These are phyloP conservation scores for Drosophila phalerata DNA, from an alignment of 2,888 invertebrate species.

Conservation along the genomic window DNA sequence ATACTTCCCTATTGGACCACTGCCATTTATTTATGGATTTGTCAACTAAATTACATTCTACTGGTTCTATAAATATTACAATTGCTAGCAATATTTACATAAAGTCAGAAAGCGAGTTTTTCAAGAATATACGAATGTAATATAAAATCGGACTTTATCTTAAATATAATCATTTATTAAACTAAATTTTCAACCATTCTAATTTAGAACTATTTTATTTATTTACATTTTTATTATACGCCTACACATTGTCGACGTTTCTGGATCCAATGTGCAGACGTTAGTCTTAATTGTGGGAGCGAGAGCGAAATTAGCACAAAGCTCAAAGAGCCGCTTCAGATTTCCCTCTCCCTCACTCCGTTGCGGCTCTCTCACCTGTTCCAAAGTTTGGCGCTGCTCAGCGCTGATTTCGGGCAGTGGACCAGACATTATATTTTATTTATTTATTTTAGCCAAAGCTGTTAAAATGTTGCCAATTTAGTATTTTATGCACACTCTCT, in stretches of 20 bases:
- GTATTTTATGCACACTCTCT: slow-evolving; percentile 32
- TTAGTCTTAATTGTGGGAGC: background rate
- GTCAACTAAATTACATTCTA: background rate
- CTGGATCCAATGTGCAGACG: slow-evolving; percentile 5
- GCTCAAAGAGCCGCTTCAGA: slow-evolving; percentile 14
- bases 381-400: slow-evolving; percentile 67
- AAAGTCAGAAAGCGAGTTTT: background rate
- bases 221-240: background rate
- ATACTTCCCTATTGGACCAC: background rate
- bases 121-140: background rate
- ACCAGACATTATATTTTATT: slow-evolving; percentile 64
- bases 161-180: background rate
- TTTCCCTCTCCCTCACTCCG: background rate
- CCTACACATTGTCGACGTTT: slow-evolving; percentile 4
- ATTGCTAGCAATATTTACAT: no score
- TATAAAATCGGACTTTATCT: no score
- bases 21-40: slow-evolving; percentile 3
- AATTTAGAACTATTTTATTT: background rate
- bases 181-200: background rate
- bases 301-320: background rate
- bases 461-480: slow-evolving; percentile 56
- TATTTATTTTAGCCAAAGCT: slow-evolving; percentile 46
- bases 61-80: background rate
- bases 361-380: slow-evolving; percentile 59
- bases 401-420: slow-evolving; percentile 71